Percentiles rank a stretch among this genome's conserved stretches.
Conservation (phyloP, 2,113 vertebrate genomes). For the Odontesthes bonariensis region DNA sequence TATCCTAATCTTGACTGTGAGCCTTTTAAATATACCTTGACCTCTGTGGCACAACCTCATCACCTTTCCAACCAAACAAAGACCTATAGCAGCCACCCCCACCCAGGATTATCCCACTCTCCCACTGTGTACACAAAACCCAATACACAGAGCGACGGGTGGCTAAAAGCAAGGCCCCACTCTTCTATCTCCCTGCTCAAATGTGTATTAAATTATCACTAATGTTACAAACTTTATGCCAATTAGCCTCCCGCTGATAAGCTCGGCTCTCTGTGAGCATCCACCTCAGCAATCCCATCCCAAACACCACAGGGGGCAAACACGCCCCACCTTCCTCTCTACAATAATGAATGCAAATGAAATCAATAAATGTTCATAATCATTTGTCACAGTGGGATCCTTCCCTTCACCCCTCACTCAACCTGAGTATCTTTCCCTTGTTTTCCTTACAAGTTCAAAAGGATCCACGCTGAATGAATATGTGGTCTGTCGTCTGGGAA, state of each 20-base stretch:
- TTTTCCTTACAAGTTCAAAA: constrained; percentile 45
- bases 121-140: constrained; percentile 66
- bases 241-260: constrained; percentile 73
- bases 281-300: constrained; percentile 7
- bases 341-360: constrained; percentile 80
- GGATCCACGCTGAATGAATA: constrained; percentile 60
- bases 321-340: constrained; percentile 8
- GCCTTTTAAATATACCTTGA: constrained; percentile 59
- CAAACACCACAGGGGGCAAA: constrained; percentile 42
- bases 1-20: constrained; percentile 85
- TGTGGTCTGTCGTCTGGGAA: constrained; percentile 57
- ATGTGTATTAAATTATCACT: constrained; percentile 69
- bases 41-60: constrained; percentile 83
- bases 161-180: constrained; percentile 39
- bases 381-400: constrained; percentile 76
- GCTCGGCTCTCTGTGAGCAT: constrained; percentile 37
- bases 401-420: constrained; percentile 38
- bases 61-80: constrained; percentile 88
- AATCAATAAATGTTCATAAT: constrained; percentile 82
- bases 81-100: constrained; percentile 52
- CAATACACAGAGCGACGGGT: constrained; percentile 44
- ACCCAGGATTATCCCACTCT: constrained; percentile 60
- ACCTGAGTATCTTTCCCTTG: constrained; percentile 22
- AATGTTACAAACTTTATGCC: constrained; percentile 71
- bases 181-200: constrained; percentile 33